Base-by-base conservation (phyloP, 2,888 invertebrate genomes). In the Euplexia lucipara region DNA sequence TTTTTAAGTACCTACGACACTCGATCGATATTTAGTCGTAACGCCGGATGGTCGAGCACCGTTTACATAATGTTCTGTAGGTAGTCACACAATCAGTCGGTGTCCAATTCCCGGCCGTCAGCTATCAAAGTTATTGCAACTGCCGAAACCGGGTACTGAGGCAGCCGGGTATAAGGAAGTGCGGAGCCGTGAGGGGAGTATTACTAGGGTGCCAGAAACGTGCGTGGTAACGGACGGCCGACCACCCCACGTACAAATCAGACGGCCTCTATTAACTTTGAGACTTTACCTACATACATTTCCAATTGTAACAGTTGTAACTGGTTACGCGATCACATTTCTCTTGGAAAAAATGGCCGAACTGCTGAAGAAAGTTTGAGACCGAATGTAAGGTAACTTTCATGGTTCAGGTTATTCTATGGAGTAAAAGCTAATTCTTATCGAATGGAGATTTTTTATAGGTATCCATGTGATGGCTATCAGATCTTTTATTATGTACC, bases 231-330 rank as follows among this genome's bases (percentile, higher is more conserved):
- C 76, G 57, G 49, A 60, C 62, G 59, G 54, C 65, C 69, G 30
- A 30, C 60, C 63, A 53, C 79, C 76, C 68, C 70, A 61, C 76
- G 79, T 68, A 80, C 76, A 81, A 81, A 81, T 80, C 81, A 80
- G 76, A 56, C 76, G 60, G 70, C 75, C 70, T 67, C 68, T 79
- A 78, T 78, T 80, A 76, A 76, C 79, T 79, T 79, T 78, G 66
- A 71, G 80, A 79, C 79, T 75, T 73, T 77, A 66, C 75, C 75
- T 75, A 77, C 75, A 62, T 69, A 66, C 64, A 65, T 75, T 78
- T 41, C 68, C 64, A 71, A 75, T 71, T 67, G 62, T 71, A 76
- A 47, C 64, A 69, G 42, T 70, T 67, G 73, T 67, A 67, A 68
- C 62, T 41, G 59, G 59, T 45, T 39, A 35, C 42, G 47, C 58